phyloP scores from a whole-genome alignment of 2,113 vertebrate species.

The Nothobranchius furzeri region DNA sequence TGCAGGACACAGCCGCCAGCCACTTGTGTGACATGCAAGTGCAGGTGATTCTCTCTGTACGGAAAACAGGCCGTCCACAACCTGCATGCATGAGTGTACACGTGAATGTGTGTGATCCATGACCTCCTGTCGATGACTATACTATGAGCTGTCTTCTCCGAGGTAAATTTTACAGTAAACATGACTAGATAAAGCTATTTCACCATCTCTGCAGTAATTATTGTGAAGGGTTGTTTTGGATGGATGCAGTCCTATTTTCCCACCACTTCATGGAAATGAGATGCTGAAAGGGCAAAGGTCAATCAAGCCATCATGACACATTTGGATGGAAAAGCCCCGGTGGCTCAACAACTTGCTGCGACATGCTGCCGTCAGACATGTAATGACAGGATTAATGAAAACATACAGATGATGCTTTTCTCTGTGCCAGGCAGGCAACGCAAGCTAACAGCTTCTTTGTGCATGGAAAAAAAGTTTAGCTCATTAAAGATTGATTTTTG shows the following conservation, averaged over 20 bases:
- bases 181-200: background rate
- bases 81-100: no score
- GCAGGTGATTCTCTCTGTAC: slow-evolving; percentile 60
- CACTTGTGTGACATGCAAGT: slow-evolving; percentile 72
- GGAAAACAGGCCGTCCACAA: slow-evolving; percentile 39
- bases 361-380: slow-evolving; percentile 19
- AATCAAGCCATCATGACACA: slow-evolving; percentile 43
- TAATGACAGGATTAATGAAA: slow-evolving; percentile 17
- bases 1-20: slow-evolving; percentile 66
- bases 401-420: background rate
- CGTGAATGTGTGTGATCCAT: slow-evolving; percentile 21
- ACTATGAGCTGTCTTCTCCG: background rate
- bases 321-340: slow-evolving; percentile 64
- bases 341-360: slow-evolving; percentile 17
- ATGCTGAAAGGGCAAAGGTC: slow-evolving; percentile 65
- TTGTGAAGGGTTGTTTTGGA: slow-evolving; percentile 41
- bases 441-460: background rate
- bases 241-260: slow-evolving; percentile 50
- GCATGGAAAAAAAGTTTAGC: background rate
- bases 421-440: background rate
- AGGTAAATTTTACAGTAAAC: background rate
- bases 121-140: slow-evolving; percentile 12
- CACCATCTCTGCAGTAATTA: slow-evolving; percentile 2
- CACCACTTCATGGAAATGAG: slow-evolving; percentile 71
- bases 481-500: background rate